A percentile compares a stretch with the other conserved stretches of the same genome.
Conservation (phyloP, 2,113 vertebrate species). For the Marmota monax region DNA sequence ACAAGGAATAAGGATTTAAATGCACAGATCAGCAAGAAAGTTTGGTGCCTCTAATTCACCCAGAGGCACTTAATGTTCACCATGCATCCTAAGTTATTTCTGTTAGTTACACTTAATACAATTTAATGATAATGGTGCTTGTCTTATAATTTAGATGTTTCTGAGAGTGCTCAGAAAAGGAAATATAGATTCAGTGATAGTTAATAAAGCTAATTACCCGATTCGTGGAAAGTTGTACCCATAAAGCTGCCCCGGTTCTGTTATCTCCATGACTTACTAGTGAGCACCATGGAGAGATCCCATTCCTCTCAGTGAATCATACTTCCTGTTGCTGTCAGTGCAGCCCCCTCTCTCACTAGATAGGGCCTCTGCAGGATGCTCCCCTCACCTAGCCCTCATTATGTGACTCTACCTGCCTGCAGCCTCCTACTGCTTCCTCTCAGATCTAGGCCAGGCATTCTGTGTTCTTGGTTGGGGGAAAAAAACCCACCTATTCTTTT, state of each 20-base stretch:
- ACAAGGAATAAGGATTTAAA: neutral
- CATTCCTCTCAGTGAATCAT: neutral
- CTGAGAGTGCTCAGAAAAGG: neutral
- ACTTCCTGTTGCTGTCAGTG: neutral
- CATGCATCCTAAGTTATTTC: neutral
- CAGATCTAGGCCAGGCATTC: neutral
- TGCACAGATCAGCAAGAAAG: neutral
- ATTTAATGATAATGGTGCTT: neutral
- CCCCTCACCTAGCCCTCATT: no score
- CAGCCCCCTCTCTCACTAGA: neutral
- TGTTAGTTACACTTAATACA: neutral
- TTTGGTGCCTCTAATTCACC: neutral
- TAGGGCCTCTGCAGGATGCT: no score
- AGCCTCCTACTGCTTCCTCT: neutral
- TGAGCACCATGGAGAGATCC: neutral
- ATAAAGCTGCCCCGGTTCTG: neutral
- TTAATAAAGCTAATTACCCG: constrained; percentile 15
- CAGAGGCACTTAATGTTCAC: neutral
- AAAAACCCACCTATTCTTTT: neutral
- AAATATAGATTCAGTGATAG: neutral
- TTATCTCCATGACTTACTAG: neutral
- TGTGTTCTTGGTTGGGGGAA: neutral
- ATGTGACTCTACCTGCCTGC: neutral
- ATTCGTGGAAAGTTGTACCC: neutral
- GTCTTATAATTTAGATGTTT: constrained; percentile 40